These are phyloP conservation scores for Hirundichthys speculiger DNA, from an alignment of 2,113 vertebrate genomes.

Conservation along the genomic window DNA sequence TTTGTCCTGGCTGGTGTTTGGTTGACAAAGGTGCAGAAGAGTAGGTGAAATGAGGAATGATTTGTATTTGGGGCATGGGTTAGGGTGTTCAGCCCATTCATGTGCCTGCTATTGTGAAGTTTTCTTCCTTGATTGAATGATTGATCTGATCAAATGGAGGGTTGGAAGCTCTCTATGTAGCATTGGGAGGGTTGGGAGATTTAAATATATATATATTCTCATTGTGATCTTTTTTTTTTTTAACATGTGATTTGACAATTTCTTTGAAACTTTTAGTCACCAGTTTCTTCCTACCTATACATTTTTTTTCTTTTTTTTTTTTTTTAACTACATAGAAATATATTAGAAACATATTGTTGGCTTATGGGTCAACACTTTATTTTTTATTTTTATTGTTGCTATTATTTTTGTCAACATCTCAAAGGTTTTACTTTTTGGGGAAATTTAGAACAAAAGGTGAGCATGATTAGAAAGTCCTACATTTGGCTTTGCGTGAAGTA, in stretches of 20 bases:
- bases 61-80: constrained; percentile 56
- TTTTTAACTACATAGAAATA: constrained; percentile 32
- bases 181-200: constrained; percentile 61
- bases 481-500: constrained; percentile 22
- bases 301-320: constrained; percentile 44
- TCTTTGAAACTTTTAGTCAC: constrained; percentile 25
- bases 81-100: constrained; percentile 42
- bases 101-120: constrained; percentile 73
- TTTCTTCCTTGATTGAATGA: constrained; percentile 54
- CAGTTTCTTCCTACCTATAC: constrained; percentile 44
- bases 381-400: not conserved
- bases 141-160: constrained; percentile 63
- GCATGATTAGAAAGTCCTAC: constrained; percentile 47
- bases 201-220: constrained; percentile 13
- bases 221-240: constrained; percentile 39
- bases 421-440: constrained; percentile 4
- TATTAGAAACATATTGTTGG: constrained; percentile 15
- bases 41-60: constrained; percentile 49
- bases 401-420: constrained; percentile 39
- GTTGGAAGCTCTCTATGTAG: constrained; percentile 66
- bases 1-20: constrained; percentile 42
- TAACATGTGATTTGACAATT: not conserved
- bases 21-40: constrained; percentile 34
- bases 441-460: not conserved
- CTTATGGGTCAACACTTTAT: constrained; percentile 1